These are phyloP conservation scores for Hyposoter dolosus DNA, from an alignment of 2,888 invertebrate genomes.

Conservation along the genomic window DNA sequence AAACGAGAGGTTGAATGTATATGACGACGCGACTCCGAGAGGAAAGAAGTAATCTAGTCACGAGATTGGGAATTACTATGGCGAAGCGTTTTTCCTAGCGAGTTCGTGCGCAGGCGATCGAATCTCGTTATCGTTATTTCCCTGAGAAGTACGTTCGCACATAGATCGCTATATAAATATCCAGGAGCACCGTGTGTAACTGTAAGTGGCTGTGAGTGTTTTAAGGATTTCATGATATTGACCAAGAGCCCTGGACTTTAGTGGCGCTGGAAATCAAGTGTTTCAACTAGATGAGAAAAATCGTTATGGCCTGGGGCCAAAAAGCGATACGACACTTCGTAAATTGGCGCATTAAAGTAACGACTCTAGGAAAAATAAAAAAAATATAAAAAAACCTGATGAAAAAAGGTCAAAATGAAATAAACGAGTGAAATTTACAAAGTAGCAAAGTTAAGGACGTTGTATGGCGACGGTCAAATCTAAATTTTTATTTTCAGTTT, in stretches of 20 bases:
- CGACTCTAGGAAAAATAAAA: conserved; percentile 1
- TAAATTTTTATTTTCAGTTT: too few species aligned
- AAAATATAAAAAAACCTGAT: neutral
- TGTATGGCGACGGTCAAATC: too few species aligned
- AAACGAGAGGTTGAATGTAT: conserved; percentile 49
- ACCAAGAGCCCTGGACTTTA: conserved; percentile 48
- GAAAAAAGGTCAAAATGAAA: neutral
- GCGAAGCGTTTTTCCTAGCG: conserved; percentile 53
- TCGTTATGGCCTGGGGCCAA: conserved; percentile 11
- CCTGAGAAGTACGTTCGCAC: conserved; percentile 33
- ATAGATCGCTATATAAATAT: neutral
- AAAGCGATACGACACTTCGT: conserved; percentile 19
- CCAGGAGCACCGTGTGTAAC: neutral
- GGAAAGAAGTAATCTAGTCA: conserved; percentile 60
- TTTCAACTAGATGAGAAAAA: conserved; percentile 27
- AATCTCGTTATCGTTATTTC: conserved; percentile 66
- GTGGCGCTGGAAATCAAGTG: conserved; percentile 15
- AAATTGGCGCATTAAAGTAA: conserved; percentile 49
- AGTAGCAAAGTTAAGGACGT: too few species aligned
- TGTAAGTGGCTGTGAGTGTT: conserved; percentile 15
- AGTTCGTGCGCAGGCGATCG: conserved; percentile 49
- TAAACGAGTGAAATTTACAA: too few species aligned
- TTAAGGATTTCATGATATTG: conserved; percentile 54
- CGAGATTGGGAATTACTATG: conserved; percentile 56
- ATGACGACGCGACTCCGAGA: neutral